Percentiles rank a stretch among this genome's conserved stretches.
These are phyloP conservation scores for Arrhopalites spinosus DNA, from an alignment of 2,888 invertebrate species.

Conservation along the genomic window DNA sequence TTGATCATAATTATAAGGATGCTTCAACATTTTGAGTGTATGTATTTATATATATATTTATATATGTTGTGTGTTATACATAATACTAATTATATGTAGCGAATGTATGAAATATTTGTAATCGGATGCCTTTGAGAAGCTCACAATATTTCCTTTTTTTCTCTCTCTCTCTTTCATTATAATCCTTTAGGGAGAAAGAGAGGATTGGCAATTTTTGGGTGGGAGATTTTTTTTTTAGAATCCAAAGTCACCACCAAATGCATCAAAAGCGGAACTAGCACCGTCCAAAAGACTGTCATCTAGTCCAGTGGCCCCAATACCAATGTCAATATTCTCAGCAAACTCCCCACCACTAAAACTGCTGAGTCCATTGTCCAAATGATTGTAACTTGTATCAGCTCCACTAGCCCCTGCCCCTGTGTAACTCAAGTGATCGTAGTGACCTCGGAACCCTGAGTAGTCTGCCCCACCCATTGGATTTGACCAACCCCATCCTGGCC, in stretches of 20 bases:
- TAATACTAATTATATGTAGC: no score
- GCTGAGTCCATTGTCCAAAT: slow-evolving; percentile 19
- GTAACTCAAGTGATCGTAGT: slow-evolving; percentile 22
- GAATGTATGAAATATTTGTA: no score
- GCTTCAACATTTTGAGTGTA: not conserved
- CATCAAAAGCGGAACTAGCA: slow-evolving; percentile 37
- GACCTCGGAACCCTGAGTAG: slow-evolving; percentile 15
- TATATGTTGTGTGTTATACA: not conserved
- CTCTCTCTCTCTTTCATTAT: no score
- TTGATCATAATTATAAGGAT: not conserved
- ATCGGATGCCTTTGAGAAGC: no score
- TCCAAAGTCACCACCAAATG: slow-evolving; percentile 49
- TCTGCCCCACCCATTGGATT: slow-evolving; percentile 15
- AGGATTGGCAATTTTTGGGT: no score
- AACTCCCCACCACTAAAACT: slow-evolving; percentile 29
- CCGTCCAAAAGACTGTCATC: slow-evolving; percentile 29
- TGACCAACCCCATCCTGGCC: not conserved
- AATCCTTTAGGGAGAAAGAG: no score
- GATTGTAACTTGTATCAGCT: slow-evolving; percentile 4
- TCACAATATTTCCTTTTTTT: no score
- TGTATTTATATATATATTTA: not conserved
- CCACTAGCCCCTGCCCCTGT: slow-evolving; percentile 3
- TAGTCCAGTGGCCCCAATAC: slow-evolving; percentile 30
- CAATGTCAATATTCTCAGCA: slow-evolving; percentile 33
- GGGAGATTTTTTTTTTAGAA: slow-evolving; percentile 41